Base-by-base conservation (phyloP, 2,113 vertebrate species). In the Ciconia maguari region DNA sequence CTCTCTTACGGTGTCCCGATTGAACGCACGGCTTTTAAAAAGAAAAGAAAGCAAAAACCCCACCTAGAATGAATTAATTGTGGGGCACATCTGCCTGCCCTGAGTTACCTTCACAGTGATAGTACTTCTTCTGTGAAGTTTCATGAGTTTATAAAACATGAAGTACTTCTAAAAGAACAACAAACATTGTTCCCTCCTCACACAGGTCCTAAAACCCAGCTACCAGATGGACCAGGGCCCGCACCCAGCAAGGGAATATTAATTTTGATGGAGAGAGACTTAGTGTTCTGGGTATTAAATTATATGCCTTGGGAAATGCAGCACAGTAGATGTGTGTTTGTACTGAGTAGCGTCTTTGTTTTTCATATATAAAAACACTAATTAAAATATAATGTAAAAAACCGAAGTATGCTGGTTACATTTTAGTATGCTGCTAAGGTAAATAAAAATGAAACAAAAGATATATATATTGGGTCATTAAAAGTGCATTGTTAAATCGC, bases 341-440 rank as follows among this genome's bases (percentile, higher is more conserved):
- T 42, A 36, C 78, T 95, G 91, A 97, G 94, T 75, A 82, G n/a
- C 7, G 91, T 83, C 93, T 94, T 96, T 96, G 91, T 96, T 90
- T 89, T 93, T 83, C 86, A 77, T 69, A 74, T 65, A 92, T 75
- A 96, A 95, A 85, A 90, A 41, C 57, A 52, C 92, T 94, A 95
- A 96, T 97, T 96, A 97, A 96, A 95, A 91, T 58, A 83, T 71
- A 95, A 96, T 91, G 92, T 91, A 32, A 96, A 97, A 95, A 92
- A 14, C 64, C 74, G 66, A 62, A 74, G 90, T 65, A 17, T 87
- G 61, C 71, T 70, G 88, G 69, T 75, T 69, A 58, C 21, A 1
- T 52, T 92, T 90, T 85, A 93, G 77, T 90, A 24, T 29, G 96
- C 96, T 91, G 88, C 88, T 91, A 70, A 96, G 94, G 93, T 91